These are phyloP conservation scores for Melierax canorus DNA, from an alignment of 2,113 vertebrate genomes.

Conservation along the genomic window DNA sequence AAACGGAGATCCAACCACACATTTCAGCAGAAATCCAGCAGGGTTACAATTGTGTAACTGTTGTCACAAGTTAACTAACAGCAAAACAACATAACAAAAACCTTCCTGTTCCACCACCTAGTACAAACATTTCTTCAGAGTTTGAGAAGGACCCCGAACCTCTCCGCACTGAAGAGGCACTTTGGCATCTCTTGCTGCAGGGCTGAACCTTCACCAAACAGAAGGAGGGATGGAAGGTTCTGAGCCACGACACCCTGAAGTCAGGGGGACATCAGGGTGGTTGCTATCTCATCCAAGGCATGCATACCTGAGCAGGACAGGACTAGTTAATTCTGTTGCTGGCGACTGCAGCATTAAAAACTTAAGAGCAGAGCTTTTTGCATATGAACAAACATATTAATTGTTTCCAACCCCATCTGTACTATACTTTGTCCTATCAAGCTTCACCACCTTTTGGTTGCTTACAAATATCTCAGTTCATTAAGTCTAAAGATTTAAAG, in stretches of 20 bases:
- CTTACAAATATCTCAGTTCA: not conserved
- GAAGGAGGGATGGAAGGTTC: not conserved
- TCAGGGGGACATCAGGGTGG: not conserved
- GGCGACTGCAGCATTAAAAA: not conserved
- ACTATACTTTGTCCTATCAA: not conserved
- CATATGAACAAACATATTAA: not conserved
- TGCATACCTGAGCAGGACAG: not conserved
- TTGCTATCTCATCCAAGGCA: not conserved
- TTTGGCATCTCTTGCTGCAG: not conserved
- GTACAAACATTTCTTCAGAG: not conserved
- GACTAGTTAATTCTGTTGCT: not conserved
- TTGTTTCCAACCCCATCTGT: not conserved
- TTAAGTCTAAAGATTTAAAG: not conserved
- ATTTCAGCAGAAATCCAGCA: not conserved
- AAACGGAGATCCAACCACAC: not conserved
- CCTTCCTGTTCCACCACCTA: not conserved
- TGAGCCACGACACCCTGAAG: not conserved
- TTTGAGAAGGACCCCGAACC: not conserved
- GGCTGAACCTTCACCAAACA: not conserved
- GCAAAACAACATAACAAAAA: not conserved
- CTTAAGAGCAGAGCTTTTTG: accelerated
- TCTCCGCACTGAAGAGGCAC: not conserved
- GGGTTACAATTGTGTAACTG: not conserved
- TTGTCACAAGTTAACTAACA: not conserved
- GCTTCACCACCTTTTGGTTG: not conserved